Conservation (phyloP, 2,113 vertebrate genomes). For the Picathartes gymnocephalus region DNA sequence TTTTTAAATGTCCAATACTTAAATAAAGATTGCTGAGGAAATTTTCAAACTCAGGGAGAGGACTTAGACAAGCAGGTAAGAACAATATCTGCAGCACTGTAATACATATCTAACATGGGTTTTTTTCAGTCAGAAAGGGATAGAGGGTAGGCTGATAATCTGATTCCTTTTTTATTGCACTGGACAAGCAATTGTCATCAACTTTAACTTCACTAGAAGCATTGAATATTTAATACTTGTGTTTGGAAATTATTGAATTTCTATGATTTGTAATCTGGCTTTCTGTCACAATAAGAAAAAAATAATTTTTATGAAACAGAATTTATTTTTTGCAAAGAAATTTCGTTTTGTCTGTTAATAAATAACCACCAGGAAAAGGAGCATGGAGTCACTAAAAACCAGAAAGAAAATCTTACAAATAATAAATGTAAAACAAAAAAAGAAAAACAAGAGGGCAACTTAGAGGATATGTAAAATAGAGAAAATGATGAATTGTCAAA, state of each 20-base stretch:
- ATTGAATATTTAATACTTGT: background rate
- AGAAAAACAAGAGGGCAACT: background rate
- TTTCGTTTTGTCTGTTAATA: background rate
- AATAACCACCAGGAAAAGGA: background rate
- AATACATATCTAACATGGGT: background rate
- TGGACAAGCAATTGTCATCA: background rate
- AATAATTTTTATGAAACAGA: background rate
- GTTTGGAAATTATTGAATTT: background rate
- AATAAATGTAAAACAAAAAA: background rate
- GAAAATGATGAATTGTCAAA: background rate
- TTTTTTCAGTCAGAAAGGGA: background rate
- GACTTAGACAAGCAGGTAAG: background rate
- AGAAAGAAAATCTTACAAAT: background rate
- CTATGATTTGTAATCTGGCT: background rate
- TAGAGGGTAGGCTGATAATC: background rate
- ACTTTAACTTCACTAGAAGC: background rate
- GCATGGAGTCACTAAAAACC: background rate
- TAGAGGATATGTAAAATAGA: background rate
- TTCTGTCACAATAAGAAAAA: background rate
- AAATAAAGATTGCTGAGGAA: background rate
- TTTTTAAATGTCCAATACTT: background rate
- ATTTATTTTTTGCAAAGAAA: background rate
- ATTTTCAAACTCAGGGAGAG: background rate
- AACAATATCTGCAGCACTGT: background rate
- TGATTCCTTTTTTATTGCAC: background rate